Evolutionary conservation across 2,888 invertebrate species (phyloP).

Genomic region (Drosophila niveifrons): DNA sequence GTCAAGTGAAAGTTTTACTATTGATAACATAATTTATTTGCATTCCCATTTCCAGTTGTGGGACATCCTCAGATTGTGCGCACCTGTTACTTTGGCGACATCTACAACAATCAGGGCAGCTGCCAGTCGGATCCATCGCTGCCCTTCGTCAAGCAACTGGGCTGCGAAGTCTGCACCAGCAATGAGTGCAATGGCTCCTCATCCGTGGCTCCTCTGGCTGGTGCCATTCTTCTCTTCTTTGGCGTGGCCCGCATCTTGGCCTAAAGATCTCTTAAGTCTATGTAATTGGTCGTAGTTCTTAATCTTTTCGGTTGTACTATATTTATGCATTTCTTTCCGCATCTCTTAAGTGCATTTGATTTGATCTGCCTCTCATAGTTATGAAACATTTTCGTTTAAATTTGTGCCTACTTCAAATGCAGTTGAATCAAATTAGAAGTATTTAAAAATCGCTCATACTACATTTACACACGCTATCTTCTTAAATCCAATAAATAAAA

Average conservation of each 20-base stretch:
- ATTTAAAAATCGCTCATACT: conserved; percentile 15
- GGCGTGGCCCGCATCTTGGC: conserved; percentile 80
- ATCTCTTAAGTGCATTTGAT: conserved; percentile 20
- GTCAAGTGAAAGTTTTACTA: conserved; percentile 39
- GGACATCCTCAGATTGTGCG: conserved; percentile 74
- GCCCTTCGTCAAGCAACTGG: conserved; percentile 79
- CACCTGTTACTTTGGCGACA: conserved; percentile 82
- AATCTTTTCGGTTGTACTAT: conserved; percentile 36
- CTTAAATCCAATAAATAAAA: neutral
- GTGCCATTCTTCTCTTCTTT: conserved; percentile 76
- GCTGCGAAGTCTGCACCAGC: conserved; percentile 82
- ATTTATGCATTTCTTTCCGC: conserved; percentile 29
- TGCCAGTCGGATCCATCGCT: conserved; percentile 81
- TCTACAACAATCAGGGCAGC: conserved; percentile 74
- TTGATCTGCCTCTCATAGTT: conserved; percentile 38
- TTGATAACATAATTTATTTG: neutral
- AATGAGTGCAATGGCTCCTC: conserved; percentile 82
- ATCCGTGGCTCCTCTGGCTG: conserved; percentile 72
- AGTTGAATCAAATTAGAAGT: conserved; percentile 32
- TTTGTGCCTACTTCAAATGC: conserved; percentile 36
- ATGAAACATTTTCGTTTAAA: conserved; percentile 45
- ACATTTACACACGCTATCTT: neutral
- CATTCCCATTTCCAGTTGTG: conserved; percentile 52
- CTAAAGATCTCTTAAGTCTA: conserved; percentile 69
- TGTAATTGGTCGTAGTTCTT: conserved; percentile 35